Evolutionary conservation across 2,888 invertebrate genomes (phyloP).

Genomic region (Limulus polyphemus): DNA sequence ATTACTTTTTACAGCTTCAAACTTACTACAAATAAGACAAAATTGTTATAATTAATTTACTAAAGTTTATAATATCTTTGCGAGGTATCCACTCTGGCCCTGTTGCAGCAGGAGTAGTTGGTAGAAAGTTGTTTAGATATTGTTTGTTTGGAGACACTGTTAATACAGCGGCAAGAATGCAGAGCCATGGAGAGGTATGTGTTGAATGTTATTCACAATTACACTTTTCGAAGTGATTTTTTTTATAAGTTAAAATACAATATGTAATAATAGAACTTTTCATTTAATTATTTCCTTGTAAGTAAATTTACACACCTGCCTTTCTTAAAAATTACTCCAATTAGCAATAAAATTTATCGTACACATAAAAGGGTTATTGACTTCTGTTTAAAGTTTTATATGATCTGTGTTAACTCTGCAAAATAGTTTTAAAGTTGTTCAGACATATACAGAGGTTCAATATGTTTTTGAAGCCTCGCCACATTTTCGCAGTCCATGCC

Average conservation of each 20-base stretch:
- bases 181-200: constrained; percentile 50
- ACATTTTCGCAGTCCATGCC: no score
- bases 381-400: neutral
- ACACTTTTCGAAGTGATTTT: neutral
- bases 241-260: neutral
- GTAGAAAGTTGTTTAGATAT: constrained; percentile 67
- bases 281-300: no score
- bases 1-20: no score
- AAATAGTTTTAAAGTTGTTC: no score
- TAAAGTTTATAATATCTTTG: neutral
- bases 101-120: constrained; percentile 76
- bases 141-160: constrained; percentile 84
- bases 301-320: neutral
- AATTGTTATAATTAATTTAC: neutral
- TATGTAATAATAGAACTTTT: neutral
- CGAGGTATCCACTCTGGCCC: constrained; percentile 64
- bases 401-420: neutral
- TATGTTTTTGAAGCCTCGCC: no score
- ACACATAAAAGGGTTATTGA: neutral
- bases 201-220: neutral
- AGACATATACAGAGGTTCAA: no score
- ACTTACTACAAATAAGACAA: no score
- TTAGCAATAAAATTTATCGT: neutral
- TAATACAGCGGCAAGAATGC: constrained; percentile 83
- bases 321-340: neutral